A percentile compares a stretch with the other conserved stretches of the same genome.
These are phyloP conservation scores for Tetragonula clypearis DNA, from an alignment of 1,140 invertebrate species.

Conservation along the genomic window DNA sequence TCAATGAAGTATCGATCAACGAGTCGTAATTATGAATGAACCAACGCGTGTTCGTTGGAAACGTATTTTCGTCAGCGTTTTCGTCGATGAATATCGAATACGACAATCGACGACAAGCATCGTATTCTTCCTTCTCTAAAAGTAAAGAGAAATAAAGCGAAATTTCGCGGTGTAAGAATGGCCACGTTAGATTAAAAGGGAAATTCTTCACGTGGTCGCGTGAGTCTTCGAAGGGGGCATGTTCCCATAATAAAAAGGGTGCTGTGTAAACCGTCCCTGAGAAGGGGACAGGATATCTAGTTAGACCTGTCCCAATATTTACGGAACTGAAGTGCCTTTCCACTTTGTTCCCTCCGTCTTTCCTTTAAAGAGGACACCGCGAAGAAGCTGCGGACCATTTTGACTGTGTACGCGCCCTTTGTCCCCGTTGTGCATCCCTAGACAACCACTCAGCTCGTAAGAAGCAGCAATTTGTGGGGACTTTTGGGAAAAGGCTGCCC, in stretches of 20 bases:
- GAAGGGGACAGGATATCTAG: slow-evolving; percentile 31
- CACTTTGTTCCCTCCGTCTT: slow-evolving; percentile 51
- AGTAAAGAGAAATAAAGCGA: neutral
- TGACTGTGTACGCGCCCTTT: slow-evolving; percentile 71
- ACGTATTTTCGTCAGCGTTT: neutral
- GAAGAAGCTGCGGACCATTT: slow-evolving; percentile 64
- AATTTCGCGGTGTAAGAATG: neutral
- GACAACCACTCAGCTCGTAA: slow-evolving; percentile 71
- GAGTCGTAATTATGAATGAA: slow-evolving; percentile 59
- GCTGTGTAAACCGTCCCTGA: slow-evolving; percentile 43
- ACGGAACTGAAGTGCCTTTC: slow-evolving; percentile 69
- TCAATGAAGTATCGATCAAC: slow-evolving; percentile 52
- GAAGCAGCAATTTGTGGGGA: slow-evolving; percentile 70
- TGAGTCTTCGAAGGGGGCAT: neutral
- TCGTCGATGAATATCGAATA: too few relatives aligned
- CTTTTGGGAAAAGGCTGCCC: slow-evolving; percentile 23
- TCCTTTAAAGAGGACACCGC: slow-evolving; percentile 53
- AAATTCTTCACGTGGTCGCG: slow-evolving; percentile 6
- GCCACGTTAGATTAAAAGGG: neutral
- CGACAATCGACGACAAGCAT: neutral
- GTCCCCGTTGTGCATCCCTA: slow-evolving; percentile 65
- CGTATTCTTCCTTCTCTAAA: too few relatives aligned
- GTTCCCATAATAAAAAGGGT: slow-evolving; percentile 50
- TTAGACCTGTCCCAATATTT: slow-evolving; percentile 76
- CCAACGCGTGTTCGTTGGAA: neutral